phyloP scores from a whole-genome alignment of 2,888 invertebrate genomes.

The Caenorhabditis sulstoni region DNA sequence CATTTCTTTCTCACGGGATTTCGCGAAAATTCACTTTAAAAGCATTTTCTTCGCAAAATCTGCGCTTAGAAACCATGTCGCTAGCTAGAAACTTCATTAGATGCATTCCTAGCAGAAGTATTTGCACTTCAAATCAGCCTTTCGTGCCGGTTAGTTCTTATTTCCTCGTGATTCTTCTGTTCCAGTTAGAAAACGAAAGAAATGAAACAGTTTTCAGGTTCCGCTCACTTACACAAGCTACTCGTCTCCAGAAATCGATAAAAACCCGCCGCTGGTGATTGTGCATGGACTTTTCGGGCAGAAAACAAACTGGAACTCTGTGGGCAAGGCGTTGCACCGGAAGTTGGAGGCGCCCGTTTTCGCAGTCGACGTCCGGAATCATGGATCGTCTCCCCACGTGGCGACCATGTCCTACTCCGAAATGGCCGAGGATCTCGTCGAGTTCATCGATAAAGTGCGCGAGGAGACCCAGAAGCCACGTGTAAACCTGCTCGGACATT shows the following conservation, averaged over 20 bases:
- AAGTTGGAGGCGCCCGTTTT: slow-evolving; percentile 84
- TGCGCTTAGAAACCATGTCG: slow-evolving; percentile 15
- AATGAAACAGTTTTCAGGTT: slow-evolving; percentile 30
- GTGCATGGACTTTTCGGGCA: slow-evolving; percentile 92
- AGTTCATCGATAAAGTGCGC: slow-evolving; percentile 76
- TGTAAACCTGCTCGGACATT: slow-evolving; percentile 72
- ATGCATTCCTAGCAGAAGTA: neutral
- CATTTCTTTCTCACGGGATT: slow-evolving; percentile 4
- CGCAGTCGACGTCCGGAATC: slow-evolving; percentile 92
- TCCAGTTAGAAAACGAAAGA: neutral
- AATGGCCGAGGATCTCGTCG: slow-evolving; percentile 87
- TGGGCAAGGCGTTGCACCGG: slow-evolving; percentile 85
- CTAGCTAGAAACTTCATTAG: slow-evolving; percentile 14
- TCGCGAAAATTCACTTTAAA: slow-evolving; percentile 1
- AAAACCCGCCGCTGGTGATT: slow-evolving; percentile 86
- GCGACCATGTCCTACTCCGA: slow-evolving; percentile 86
- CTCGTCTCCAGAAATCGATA: slow-evolving; percentile 28
- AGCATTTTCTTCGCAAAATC: neutral
- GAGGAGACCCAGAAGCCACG: slow-evolving; percentile 35
- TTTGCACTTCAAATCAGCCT: slow-evolving; percentile 26
- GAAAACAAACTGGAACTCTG: slow-evolving; percentile 90
- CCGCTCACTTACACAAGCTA: slow-evolving; percentile 43
- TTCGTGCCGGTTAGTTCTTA: slow-evolving; percentile 30
- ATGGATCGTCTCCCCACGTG: slow-evolving; percentile 92
- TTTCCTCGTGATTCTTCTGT: too few species aligned